Evolutionary conservation across 2,113 vertebrate species (phyloP).

Genomic region (Plectropomus leopardus): DNA sequence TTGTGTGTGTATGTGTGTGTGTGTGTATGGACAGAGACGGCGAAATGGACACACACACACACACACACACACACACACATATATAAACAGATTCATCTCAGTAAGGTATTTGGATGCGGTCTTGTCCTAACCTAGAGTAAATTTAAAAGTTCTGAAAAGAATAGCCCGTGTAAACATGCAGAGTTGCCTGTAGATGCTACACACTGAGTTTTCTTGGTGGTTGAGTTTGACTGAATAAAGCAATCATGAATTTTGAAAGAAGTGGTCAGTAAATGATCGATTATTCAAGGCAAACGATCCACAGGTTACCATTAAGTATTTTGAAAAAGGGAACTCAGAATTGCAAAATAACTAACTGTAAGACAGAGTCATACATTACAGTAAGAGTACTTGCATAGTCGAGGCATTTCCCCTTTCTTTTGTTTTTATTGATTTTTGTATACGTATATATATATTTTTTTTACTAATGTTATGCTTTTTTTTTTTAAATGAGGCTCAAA

Average conservation of each 20-base stretch:
- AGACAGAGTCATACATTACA: not conserved
- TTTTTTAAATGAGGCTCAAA: not conserved
- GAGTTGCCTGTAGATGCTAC: not conserved
- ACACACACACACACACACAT: too few relatives aligned
- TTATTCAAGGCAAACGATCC: too few relatives aligned
- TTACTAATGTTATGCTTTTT: not conserved
- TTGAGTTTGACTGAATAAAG: not conserved
- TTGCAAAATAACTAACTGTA: not conserved
- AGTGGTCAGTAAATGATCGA: not conserved
- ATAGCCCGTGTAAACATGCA: not conserved
- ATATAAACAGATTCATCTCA: too few relatives aligned
- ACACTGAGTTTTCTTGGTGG: conserved; percentile 10
- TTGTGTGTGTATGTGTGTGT: not conserved
- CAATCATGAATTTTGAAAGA: conserved; percentile 7
- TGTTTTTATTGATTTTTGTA: too few relatives aligned
- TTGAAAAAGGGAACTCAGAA: not conserved
- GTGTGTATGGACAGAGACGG: too few relatives aligned
- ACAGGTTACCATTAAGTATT: not conserved
- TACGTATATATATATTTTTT: too few relatives aligned
- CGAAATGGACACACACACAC: too few relatives aligned
- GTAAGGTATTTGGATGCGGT: too few relatives aligned
- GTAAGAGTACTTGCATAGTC: not conserved
- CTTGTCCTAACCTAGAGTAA: not conserved
- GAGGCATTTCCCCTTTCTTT: too few relatives aligned
- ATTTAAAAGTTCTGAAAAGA: not conserved